These are phyloP conservation scores for Pseudolaguvia tuberculata DNA, from an alignment of 2,113 vertebrate species.

Conservation along the genomic window DNA sequence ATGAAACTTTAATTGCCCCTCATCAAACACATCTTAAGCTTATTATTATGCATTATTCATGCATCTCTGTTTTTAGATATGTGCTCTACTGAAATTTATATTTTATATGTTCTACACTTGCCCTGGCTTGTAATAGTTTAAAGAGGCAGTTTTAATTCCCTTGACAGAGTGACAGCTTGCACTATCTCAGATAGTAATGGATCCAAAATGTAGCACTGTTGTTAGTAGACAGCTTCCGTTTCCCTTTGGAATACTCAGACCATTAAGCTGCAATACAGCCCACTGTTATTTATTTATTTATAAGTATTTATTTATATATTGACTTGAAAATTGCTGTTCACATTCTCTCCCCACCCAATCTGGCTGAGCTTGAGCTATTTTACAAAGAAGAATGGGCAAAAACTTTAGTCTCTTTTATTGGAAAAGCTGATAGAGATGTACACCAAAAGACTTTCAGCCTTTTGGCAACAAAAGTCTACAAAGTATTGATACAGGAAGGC, in stretches of 20 bases:
- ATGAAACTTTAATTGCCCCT: slow-evolving; percentile 42
- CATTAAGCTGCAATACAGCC: neutral
- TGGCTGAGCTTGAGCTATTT: too few species aligned
- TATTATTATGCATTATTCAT: slow-evolving; percentile 45
- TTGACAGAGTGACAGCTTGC: slow-evolving; percentile 55
- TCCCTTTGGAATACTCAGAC: slow-evolving; percentile 6
- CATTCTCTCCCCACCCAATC: too few species aligned
- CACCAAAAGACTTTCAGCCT: too few species aligned
- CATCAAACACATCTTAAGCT: slow-evolving; percentile 39
- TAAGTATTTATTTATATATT: neutral
- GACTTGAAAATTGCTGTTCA: too few species aligned
- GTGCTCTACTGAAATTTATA: slow-evolving; percentile 41
- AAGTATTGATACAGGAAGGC: too few species aligned
- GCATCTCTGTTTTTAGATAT: slow-evolving; percentile 20
- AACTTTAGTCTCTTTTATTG: too few species aligned
- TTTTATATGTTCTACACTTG: slow-evolving; percentile 54
- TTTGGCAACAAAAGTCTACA: too few species aligned
- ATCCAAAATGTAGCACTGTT: slow-evolving; percentile 53
- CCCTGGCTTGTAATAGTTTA: slow-evolving; percentile 29
- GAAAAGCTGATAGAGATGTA: too few species aligned
- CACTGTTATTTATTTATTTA: neutral
- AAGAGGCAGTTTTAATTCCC: slow-evolving; percentile 32
- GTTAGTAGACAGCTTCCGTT: slow-evolving; percentile 41
- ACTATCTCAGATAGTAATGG: slow-evolving; percentile 56
- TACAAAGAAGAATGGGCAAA: too few species aligned